These are phyloP conservation scores for Habropoda laboriosa DNA, from an alignment of 1,140 invertebrate species.

Conservation along the genomic window DNA sequence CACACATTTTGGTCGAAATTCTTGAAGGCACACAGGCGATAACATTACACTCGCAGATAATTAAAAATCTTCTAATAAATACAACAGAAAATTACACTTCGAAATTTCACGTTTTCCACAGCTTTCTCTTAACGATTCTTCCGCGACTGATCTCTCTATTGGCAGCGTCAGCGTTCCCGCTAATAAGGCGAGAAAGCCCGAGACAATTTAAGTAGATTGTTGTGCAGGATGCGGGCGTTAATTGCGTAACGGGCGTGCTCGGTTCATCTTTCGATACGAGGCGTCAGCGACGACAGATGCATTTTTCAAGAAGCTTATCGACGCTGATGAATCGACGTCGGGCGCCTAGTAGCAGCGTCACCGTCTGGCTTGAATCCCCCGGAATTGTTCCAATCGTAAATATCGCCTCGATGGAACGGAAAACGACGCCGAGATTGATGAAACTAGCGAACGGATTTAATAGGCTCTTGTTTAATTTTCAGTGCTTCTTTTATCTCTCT, in stretches of 20 bases:
- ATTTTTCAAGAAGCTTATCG: conserved; percentile 65
- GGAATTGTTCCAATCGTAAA: conserved; percentile 29
- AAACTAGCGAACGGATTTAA: not conserved
- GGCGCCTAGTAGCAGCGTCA: conserved; percentile 46
- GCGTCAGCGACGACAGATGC: conserved; percentile 38
- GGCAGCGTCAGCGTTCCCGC: not conserved
- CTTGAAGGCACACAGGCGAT: too few relatives aligned
- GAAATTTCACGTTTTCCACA: too few relatives aligned
- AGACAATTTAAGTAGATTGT: conserved; percentile 35
- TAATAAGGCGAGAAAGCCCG: conserved; percentile 1
- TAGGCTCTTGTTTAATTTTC: too few relatives aligned
- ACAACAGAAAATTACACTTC: too few relatives aligned
- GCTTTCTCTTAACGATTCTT: not conserved
- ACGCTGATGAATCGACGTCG: conserved; percentile 52
- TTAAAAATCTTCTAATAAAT: too few relatives aligned
- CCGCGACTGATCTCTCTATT: not conserved
- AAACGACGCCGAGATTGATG: not conserved
- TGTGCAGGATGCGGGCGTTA: conserved; percentile 60
- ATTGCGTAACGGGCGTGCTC: conserved; percentile 53
- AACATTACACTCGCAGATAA: too few relatives aligned
- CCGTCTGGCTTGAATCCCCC: conserved; percentile 25
- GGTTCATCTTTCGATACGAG: conserved; percentile 46
- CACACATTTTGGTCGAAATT: too few relatives aligned
- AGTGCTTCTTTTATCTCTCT: too few relatives aligned
- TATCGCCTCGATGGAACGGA: not conserved